phyloP scores from a whole-genome alignment of 2,888 invertebrate species.

The Xestia sexstrigata region DNA sequence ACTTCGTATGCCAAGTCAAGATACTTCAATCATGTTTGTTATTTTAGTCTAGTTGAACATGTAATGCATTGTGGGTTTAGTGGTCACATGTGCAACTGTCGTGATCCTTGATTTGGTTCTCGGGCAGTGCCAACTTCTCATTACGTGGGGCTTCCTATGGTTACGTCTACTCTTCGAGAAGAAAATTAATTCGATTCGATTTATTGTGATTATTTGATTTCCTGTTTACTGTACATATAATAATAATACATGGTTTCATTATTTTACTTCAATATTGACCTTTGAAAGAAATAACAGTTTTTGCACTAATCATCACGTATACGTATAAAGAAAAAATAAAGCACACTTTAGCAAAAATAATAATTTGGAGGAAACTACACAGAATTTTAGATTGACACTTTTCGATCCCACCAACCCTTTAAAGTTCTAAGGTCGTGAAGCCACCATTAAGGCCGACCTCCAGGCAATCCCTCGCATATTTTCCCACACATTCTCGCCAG shows the following conservation, averaged over 20 bases:
- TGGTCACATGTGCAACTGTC: neutral
- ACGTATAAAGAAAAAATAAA: neutral
- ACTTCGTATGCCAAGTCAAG: neutral
- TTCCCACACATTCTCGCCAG: slow-evolving; percentile 50
- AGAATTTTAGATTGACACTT: neutral
- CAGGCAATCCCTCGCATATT: slow-evolving; percentile 26
- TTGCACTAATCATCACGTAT: neutral
- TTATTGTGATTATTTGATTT: neutral
- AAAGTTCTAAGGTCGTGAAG: slow-evolving; percentile 17
- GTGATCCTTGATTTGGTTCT: neutral
- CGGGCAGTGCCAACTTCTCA: no score
- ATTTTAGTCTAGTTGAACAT: neutral
- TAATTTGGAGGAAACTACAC: neutral
- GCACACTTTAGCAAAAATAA: neutral
- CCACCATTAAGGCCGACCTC: slow-evolving; percentile 17
- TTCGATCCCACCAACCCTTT: neutral
- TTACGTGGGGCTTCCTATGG: neutral
- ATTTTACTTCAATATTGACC: neutral
- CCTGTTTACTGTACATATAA: neutral
- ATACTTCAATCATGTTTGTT: neutral
- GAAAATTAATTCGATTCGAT: no score
- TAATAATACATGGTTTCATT: neutral
- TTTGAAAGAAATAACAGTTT: neutral
- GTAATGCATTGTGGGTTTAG: neutral
- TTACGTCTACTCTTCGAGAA: neutral